Evolutionary conservation across 2,113 vertebrate species (phyloP).

Genomic region (Procavia capensis): DNA sequence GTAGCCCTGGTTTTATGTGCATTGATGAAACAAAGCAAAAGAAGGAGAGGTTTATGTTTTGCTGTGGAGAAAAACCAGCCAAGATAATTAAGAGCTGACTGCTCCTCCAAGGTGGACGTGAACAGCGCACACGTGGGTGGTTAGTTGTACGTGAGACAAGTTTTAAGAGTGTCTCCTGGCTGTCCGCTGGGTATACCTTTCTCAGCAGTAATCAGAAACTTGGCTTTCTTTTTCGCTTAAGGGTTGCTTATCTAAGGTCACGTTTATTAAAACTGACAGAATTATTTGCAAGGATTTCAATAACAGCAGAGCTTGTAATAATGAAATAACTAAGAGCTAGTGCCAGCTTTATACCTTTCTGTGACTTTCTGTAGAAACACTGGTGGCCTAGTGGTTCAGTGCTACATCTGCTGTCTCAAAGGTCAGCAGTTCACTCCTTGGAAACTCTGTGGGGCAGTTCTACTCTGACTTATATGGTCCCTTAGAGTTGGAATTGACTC

Average conservation of each 20-base stretch:
- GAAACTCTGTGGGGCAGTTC: no score
- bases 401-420: no score
- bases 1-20: not conserved
- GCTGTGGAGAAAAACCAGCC: constrained; percentile 13
- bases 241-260: constrained; percentile 11
- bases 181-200: not conserved
- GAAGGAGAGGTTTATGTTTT: not conserved
- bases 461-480: no score
- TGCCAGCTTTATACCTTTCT: not conserved
- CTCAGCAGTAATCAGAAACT: not conserved
- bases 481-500: no score
- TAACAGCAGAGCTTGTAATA: not conserved
- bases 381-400: no score
- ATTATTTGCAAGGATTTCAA: not conserved
- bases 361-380: no score
- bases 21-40: not conserved
- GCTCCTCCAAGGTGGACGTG: not conserved
- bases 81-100: constrained; percentile 8
- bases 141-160: not conserved
- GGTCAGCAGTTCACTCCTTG: no score
- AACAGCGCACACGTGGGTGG: not conserved
- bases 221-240: constrained; percentile 13
- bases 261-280: not conserved
- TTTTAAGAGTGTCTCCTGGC: not conserved
- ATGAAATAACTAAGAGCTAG: constrained; percentile 37